phyloP scores from a whole-genome alignment of 2,797 vertebrate species.

The Champsocephalus gunnari region DNA sequence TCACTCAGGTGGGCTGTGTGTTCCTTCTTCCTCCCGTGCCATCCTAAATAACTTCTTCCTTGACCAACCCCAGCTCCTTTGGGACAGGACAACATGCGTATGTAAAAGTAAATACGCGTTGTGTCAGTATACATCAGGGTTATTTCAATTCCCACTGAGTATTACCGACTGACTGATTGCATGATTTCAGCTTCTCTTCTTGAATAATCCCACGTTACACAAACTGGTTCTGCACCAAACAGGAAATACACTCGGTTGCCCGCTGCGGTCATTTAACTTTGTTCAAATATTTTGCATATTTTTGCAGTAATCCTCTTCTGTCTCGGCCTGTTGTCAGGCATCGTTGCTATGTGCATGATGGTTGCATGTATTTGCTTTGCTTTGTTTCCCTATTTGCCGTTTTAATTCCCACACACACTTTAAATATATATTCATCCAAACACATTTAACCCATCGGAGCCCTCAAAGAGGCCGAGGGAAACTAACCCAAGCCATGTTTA shows the following conservation, averaged over 20 bases:
- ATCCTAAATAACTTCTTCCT: slow-evolving; percentile 39
- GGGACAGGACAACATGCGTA: not conserved
- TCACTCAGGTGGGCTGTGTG: slow-evolving; percentile 58
- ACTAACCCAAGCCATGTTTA: too few relatives aligned
- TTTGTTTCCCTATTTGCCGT: not conserved
- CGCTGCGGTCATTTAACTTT: not conserved
- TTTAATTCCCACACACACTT: not conserved
- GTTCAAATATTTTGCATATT: not conserved
- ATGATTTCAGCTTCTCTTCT: not conserved
- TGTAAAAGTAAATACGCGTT: too few relatives aligned
- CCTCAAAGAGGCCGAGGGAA: too few relatives aligned
- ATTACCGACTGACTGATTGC: not conserved
- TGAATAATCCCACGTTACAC: not conserved
- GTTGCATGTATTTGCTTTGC: not conserved
- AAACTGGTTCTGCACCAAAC: slow-evolving; percentile 4
- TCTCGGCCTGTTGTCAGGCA: not conserved
- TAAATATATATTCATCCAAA: not conserved
- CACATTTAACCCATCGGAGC: not conserved
- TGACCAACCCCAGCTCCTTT: slow-evolving; percentile 16
- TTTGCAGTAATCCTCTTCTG: not conserved
- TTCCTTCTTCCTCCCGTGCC: slow-evolving; percentile 56
- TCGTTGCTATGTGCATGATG: too few relatives aligned
- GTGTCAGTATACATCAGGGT: not conserved
- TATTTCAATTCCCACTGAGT: not conserved
- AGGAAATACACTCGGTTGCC: not conserved